Evolutionary conservation across 2,113 vertebrate genomes (phyloP).

Genomic region (Centrocercus urophasianus): DNA sequence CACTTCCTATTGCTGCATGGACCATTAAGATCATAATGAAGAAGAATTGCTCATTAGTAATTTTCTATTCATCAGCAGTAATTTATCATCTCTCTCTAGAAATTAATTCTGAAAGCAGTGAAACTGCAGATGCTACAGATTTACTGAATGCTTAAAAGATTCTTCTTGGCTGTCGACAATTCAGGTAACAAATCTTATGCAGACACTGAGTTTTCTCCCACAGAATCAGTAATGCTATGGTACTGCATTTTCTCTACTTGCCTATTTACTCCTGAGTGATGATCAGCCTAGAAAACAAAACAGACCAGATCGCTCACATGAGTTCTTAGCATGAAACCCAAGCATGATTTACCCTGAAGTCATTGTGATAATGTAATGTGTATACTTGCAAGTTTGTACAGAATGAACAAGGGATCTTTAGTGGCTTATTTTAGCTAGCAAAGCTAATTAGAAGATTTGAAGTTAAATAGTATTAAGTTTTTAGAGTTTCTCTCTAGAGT

Average conservation of each 20-base stretch:
- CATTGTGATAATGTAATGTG: background rate
- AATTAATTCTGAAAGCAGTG: background rate
- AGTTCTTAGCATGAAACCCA: background rate
- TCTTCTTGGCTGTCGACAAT: background rate
- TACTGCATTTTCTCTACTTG: background rate
- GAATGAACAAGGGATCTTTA: background rate
- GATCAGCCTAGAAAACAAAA: background rate
- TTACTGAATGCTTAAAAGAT: background rate
- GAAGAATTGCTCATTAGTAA: background rate
- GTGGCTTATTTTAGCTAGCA: background rate
- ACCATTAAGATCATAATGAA: background rate
- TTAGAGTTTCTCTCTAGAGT: background rate
- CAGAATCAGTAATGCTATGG: background rate
- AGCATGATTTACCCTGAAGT: accelerated
- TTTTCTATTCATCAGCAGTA: background rate
- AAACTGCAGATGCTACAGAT: background rate
- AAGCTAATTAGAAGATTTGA: background rate
- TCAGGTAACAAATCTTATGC: background rate
- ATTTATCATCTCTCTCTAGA: background rate
- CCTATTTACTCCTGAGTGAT: background rate
- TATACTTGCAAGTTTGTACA: background rate
- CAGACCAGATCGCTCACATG: background rate
- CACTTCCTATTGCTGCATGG: background rate
- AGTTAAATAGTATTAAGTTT: background rate
- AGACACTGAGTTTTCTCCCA: background rate